phyloP scores from a whole-genome alignment of 2,888 invertebrate genomes.

The Hybos culiciformis region DNA sequence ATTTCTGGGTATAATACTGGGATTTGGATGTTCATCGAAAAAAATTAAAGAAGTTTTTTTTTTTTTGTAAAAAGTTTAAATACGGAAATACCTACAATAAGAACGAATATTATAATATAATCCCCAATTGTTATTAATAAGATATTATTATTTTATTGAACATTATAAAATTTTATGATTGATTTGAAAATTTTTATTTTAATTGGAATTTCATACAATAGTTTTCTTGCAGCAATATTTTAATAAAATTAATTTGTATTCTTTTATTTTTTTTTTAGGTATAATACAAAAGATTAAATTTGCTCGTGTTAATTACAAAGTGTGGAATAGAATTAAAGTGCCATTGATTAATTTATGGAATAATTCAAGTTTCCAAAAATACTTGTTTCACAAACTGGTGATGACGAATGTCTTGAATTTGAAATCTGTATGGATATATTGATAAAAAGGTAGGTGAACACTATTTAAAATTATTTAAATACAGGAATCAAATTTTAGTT shows the following conservation, averaged over 20 bases:
- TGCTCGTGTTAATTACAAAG: slow-evolving; percentile 23
- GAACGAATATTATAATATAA: no score
- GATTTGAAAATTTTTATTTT: no score
- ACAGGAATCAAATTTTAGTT: no score
- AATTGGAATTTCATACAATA: no score
- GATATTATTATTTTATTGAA: no score
- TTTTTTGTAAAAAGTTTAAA: no score
- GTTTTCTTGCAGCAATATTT: slow-evolving; percentile 6
- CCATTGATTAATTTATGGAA: slow-evolving; percentile 16
- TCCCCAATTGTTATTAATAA: neutral
- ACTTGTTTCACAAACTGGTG: slow-evolving; percentile 37
- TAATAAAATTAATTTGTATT: slow-evolving; percentile 7
- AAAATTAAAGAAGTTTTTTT: no score
- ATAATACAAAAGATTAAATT: slow-evolving; percentile 17
- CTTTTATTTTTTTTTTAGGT: slow-evolving; percentile 13
- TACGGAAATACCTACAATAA: no score
- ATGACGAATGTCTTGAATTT: slow-evolving; percentile 27
- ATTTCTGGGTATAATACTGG: no score
- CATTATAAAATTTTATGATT: no score
- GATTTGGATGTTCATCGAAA: no score
- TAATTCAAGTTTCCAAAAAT: slow-evolving; percentile 27
- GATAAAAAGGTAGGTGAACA: slow-evolving; percentile 34
- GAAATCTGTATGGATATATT: slow-evolving; percentile 31
- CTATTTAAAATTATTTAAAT: neutral
- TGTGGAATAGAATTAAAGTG: slow-evolving; percentile 21